Conservation (phyloP, 2,888 invertebrate genomes). For the Ceriagrion tenellum region DNA sequence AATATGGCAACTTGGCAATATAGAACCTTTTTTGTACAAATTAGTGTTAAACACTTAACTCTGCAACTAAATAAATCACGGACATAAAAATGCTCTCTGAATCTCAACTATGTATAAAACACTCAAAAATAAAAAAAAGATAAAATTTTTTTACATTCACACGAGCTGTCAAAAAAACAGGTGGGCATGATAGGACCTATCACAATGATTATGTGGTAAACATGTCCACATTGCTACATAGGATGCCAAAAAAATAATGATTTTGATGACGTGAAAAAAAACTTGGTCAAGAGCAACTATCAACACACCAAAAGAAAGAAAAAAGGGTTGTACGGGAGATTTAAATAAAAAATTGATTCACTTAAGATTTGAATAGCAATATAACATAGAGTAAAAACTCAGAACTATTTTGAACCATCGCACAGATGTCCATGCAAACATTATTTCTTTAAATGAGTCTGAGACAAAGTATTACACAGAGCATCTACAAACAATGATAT, state of each 20-base stretch:
- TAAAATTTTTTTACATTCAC: conserved; percentile 63
- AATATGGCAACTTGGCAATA: conserved; percentile 67
- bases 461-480: conserved; percentile 65
- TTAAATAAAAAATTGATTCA: conserved; percentile 27
- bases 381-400: conserved; percentile 54
- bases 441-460: conserved; percentile 17
- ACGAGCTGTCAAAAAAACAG: conserved; percentile 65
- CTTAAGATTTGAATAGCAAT: conserved; percentile 14
- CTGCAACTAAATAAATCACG: conserved; percentile 64
- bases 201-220: conserved; percentile 59
- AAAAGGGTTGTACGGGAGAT: neutral
- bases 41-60: conserved; percentile 68
- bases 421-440: conserved; percentile 4
- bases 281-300: conserved; percentile 63
- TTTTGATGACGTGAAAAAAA: conserved; percentile 53
- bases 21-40: conserved; percentile 67
- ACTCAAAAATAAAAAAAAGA: conserved; percentile 63
- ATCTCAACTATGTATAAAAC: conserved; percentile 65
- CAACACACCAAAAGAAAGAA: conserved; percentile 45
- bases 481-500: conserved; percentile 40
- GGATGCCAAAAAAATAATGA: conserved; percentile 52
- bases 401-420: conserved; percentile 45
- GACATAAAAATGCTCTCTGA: conserved; percentile 65
- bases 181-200: conserved; percentile 65
- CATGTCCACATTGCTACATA: conserved; percentile 52